Conservation (phyloP, 2,113 vertebrate genomes). For the Ictalurus furcatus region DNA sequence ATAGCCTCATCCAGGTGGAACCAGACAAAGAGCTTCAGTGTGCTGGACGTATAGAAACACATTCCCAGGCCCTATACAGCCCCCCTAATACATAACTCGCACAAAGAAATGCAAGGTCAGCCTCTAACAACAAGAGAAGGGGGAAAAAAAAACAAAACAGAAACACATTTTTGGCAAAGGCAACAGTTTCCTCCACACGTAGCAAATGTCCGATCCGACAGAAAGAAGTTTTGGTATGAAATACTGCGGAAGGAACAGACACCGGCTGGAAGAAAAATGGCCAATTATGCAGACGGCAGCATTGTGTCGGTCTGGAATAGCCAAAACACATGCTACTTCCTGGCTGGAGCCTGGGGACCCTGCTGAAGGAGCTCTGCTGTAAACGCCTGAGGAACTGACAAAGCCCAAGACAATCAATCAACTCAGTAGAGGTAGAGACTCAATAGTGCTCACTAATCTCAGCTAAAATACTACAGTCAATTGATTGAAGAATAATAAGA, state of each 20-base stretch:
- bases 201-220: constrained; percentile 32
- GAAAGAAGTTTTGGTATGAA: neutral
- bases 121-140: neutral
- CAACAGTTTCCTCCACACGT: neutral
- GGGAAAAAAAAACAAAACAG: neutral
- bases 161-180: neutral
- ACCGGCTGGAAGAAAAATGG: constrained; percentile 28
- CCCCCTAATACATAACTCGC: neutral
- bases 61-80: constrained; percentile 13
- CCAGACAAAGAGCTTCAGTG: constrained; percentile 50
- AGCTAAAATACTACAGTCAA: neutral
- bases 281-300: constrained; percentile 32
- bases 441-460: neutral
- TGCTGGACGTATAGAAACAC: constrained; percentile 39
- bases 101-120: neutral
- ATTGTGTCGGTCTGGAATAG: constrained; percentile 49
- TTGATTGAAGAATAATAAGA: no score
- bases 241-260: constrained; percentile 44
- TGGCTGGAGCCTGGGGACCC: constrained; percentile 13
- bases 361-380: constrained; percentile 14
- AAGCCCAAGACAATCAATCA: neutral
- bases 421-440: neutral
- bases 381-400: neutral
- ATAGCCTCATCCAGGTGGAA: constrained; percentile 53
- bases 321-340: constrained; percentile 56